Evolutionary conservation across 2,888 invertebrate genomes (phyloP).

Genomic region (Drepana falcataria): DNA sequence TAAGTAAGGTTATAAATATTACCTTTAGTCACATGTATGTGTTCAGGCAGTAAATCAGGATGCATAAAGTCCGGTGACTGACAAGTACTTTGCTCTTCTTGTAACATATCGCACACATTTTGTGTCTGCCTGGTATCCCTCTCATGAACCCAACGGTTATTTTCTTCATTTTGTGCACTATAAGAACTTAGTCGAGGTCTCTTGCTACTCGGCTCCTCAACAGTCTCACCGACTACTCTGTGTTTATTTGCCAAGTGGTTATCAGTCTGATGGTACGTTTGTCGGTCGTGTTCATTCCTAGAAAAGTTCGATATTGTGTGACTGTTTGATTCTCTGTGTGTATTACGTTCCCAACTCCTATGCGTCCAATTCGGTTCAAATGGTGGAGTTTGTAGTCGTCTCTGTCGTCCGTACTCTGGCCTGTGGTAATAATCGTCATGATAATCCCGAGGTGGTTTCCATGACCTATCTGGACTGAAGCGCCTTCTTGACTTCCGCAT

Average conservation of each 20-base stretch:
- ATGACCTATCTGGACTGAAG: slow-evolving; percentile 35
- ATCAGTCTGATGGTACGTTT: slow-evolving; percentile 22
- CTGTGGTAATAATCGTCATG: slow-evolving; percentile 27
- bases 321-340: background rate
- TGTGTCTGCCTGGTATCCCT: slow-evolving; percentile 16
- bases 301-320: slow-evolving; percentile 13
- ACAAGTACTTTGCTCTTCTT: slow-evolving; percentile 31
- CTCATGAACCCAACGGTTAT: slow-evolving; percentile 15
- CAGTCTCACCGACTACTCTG: slow-evolving; percentile 29
- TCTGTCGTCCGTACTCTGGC: slow-evolving; percentile 29
- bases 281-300: slow-evolving; percentile 23
- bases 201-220: slow-evolving; percentile 45
- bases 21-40: slow-evolving; percentile 43
- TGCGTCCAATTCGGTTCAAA: background rate
- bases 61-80: slow-evolving; percentile 56
- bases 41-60: slow-evolving; percentile 16
- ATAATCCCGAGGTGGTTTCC: slow-evolving; percentile 23
- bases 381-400: slow-evolving; percentile 37
- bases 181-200: slow-evolving; percentile 32
- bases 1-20: slow-evolving; percentile 5
- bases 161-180: slow-evolving; percentile 16
- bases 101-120: slow-evolving; percentile 13
- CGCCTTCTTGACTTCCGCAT: slow-evolving; percentile 28
- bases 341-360: background rate
- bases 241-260: slow-evolving; percentile 30